Evolutionary conservation across 1,140 invertebrate species (phyloP), one percentile per base, ranked within the genome.

Genomic region (Mya arenaria): DNA sequence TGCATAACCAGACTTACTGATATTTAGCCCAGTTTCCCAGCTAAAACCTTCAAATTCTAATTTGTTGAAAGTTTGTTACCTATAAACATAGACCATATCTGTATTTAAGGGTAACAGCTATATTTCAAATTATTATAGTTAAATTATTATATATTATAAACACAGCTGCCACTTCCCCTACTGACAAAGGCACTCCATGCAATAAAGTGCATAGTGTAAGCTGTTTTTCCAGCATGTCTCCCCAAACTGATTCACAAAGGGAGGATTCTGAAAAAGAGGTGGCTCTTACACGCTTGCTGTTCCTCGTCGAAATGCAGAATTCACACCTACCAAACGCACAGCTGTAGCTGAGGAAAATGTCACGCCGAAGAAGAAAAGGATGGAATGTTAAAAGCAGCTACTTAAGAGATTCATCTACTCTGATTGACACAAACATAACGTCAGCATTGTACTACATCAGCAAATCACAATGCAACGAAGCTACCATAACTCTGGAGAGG

Each of bases 401-500:
- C 55, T 58, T n/a, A 8, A n/a, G 5, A 8, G 55, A 58, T 58
- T 58, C 55, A 58, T n/a, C 55, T 58, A 58, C n/a, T n/a, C n/a
- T n/a, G n/a, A n/a, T 58, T 58, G 55, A 58, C 55, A 58, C 5
- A 58, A 58, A 19, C 55, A 58, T 58, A 58, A 6, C 55, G 19
- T 58, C 55, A 58, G 55, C 55, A 6, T 58, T 58, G 55, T 58
- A 58, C 55, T 23, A 58, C 19, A 19, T 58, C 55, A 58, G 55
- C 5, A 58, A 58, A 58, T 58, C 55, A 6, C 55, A 58, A 58
- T 58, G 55, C 19, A 58, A 58, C 30, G 55, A 58, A 58, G 55
- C 55, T 58, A 58, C 55, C 55, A n/a, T 58, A 58, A 58, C 55
- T 58, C 55, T 58, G 55, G 55, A 19, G 55, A 58, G 55, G 55